Evolutionary conservation across 2,797 vertebrate species (phyloP).

Genomic region (Loriculus beryllinus): DNA sequence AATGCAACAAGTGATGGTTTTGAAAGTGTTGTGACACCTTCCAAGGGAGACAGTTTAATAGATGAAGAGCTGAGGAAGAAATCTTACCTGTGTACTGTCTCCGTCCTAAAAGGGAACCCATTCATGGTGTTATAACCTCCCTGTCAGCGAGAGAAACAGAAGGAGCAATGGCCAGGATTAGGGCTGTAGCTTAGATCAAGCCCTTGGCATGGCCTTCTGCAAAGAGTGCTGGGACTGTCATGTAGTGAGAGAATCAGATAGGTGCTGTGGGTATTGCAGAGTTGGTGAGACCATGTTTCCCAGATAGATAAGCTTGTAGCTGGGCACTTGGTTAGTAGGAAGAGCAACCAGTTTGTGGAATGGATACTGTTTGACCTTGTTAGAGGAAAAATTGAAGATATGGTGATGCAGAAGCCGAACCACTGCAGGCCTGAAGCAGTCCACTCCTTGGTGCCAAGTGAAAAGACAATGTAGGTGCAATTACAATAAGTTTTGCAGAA

Average conservation of each 20-base stretch:
- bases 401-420: not conserved
- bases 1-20: not conserved
- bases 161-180: not conserved
- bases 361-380: not conserved
- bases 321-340: not conserved
- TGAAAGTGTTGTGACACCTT: not conserved
- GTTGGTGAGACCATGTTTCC: not conserved
- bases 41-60: not conserved
- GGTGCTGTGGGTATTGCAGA: not conserved
- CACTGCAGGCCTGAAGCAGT: not conserved
- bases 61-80: not conserved
- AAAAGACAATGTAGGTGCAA: not conserved
- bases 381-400: not conserved
- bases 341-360: not conserved
- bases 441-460: not conserved
- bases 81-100: rapidly evolving
- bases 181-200: not conserved
- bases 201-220: not conserved
- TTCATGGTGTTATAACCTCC: not conserved
- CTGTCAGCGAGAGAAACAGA: not conserved
- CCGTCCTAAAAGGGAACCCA: not conserved
- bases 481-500: not conserved
- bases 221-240: not conserved
- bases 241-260: not conserved
- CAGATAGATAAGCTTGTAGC: not conserved